phyloP scores from a whole-genome alignment of 1,140 invertebrate species.

The Rhizoglyphus robini region DNA sequence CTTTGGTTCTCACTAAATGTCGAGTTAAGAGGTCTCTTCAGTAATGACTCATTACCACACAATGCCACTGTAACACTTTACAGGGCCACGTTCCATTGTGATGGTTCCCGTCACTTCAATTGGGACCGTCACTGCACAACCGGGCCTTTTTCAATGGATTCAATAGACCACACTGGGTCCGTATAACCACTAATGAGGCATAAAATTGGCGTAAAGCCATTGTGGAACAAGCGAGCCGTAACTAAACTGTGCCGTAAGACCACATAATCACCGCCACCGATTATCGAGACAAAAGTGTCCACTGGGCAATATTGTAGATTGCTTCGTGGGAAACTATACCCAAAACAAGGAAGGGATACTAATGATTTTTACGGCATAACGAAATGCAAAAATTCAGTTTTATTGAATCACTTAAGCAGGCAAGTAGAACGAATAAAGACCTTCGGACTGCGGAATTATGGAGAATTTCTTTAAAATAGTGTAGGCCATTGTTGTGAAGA shows the following conservation, averaged over 20 bases:
- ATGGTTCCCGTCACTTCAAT: no score
- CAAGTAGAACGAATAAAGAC: neutral
- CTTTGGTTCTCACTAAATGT: no score
- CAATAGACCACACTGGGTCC: neutral
- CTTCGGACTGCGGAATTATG: neutral
- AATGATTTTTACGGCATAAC: no score
- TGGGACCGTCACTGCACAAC: no score
- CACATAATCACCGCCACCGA: neutral
- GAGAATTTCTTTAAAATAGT: neutral
- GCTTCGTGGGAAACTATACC: neutral
- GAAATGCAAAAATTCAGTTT: no score
- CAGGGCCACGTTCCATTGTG: no score
- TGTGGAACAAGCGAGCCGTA: slow-evolving; percentile 1
- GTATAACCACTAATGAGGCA: slow-evolving; percentile 1
- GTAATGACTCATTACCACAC: no score
- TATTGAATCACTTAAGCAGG: neutral
- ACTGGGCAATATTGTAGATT: no score
- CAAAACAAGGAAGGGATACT: no score
- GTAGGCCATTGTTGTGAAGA: neutral
- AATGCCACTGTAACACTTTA: no score
- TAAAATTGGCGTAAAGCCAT: slow-evolving; percentile 13
- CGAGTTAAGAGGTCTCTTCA: no score
- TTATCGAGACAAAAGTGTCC: no score
- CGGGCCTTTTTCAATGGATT: neutral
- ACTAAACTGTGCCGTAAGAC: slow-evolving; percentile 1